Base-by-base conservation (phyloP, 2,888 invertebrate genomes). In the Vandiemenella viatica region DNA sequence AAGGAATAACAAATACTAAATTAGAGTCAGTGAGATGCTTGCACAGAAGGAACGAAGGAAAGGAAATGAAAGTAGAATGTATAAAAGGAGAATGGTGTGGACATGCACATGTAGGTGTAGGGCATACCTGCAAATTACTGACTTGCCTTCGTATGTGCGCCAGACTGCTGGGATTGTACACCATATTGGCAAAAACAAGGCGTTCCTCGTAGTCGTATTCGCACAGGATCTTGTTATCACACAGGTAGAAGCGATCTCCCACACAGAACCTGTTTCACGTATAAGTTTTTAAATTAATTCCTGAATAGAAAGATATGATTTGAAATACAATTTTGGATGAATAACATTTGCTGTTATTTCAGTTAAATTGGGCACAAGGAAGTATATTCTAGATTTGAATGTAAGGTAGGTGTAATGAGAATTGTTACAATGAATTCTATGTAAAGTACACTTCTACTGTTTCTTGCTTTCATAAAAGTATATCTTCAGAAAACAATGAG, bases 211-310 rank as follows among this genome's bases (percentile, higher is more conserved):
- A 91, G 70, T 92, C 91, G 69, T 89, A 89, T 68, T 91, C 90
- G 72, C 91, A 92, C 43, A 92, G 77, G 59, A 92, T 90, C 73
- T 89, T 88, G 73, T 91, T 91, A 71, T 91, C 90, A 67, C 87
- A 88, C 61, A 91, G 73, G 70, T 90, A 92, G 68, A 90, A 92
- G 62, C 87, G 77, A 68, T 92, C 92, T 20, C 92, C 92, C 43
- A 92, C 90, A 71, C 92, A 92, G 74, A 92, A 92, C 77, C 92
- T 91, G n/a, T n/a, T n/a, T n/a, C 71, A n/a, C n/a, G n/a, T n/a
- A n/a, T 13, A 62, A 66, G 21, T 60, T 63, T 58, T 59, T 59
- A 49, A 52, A 17, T 40, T 10, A n/a, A n/a, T n/a, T n/a, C n/a
- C n/a, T n/a, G n/a, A n/a, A n/a, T n/a, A n/a, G n/a, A n/a, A n/a